Conservation (phyloP, 2,797 vertebrate species). For the Arrhamphus sclerolepis region DNA sequence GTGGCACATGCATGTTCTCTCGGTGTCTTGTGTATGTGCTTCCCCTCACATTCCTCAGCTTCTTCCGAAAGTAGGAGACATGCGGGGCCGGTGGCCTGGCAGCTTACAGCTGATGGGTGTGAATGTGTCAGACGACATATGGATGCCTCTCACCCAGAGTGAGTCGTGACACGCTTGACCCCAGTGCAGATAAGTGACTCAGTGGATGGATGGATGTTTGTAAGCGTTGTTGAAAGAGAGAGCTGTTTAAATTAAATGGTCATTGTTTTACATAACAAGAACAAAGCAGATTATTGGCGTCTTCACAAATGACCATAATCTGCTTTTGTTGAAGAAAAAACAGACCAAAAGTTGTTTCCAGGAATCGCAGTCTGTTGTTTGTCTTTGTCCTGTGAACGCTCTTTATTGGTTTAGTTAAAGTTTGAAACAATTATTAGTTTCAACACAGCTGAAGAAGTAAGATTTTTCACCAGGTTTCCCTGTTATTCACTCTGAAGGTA, state of each 20-base stretch:
- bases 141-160: neutral
- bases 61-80: slow-evolving; percentile 4
- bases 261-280: neutral
- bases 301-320: no score
- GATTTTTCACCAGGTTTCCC: no score
- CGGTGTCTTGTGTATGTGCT: slow-evolving; percentile 7
- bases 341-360: no score
- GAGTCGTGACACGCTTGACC: neutral
- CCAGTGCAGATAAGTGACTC: neutral
- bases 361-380: no score
- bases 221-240: neutral
- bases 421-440: no score
- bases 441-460: no score
- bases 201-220: neutral
- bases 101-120: slow-evolving; percentile 5
- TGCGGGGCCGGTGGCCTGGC: neutral
- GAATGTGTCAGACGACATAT: slow-evolving; percentile 1
- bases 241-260: neutral
- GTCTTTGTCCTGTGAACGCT: no score
- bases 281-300: no score
- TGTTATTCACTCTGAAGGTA: no score
- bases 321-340: no score
- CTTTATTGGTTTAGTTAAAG: no score
- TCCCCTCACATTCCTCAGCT: slow-evolving; percentile 2
- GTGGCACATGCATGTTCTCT: neutral